Percentiles rank a stretch among this genome's conserved stretches.
These are phyloP conservation scores for Balanococcus diminutus DNA, from an alignment of 2,888 invertebrate species.

Conservation along the genomic window DNA sequence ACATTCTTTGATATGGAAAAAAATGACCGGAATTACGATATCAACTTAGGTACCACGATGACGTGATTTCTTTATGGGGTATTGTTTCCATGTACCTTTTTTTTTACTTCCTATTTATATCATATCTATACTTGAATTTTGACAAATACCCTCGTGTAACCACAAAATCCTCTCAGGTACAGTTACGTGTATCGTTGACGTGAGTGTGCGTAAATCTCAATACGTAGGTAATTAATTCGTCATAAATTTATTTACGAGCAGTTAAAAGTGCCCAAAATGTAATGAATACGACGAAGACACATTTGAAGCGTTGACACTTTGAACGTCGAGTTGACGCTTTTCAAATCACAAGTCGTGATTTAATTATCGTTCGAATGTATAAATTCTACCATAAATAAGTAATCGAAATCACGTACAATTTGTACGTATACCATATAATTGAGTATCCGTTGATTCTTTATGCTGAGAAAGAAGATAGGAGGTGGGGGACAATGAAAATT, in stretches of 20 bases:
- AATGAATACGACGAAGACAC: not conserved
- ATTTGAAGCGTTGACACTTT: not conserved
- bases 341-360: not conserved
- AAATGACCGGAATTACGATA: slow-evolving; percentile 1
- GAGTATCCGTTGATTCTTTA: not conserved
- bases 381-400: not conserved
- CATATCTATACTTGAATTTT: not conserved
- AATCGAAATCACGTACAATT: not conserved
- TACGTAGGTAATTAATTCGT: not conserved
- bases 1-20: not conserved
- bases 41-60: not conserved
- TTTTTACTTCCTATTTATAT: not conserved
- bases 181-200: not conserved
- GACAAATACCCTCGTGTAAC: not conserved
- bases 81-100: not conserved
- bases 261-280: not conserved
- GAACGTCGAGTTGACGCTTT: not conserved
- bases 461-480: not conserved
- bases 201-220: not conserved
- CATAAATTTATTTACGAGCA: not conserved
- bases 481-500: not conserved
- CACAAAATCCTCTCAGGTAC: not conserved
- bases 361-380: not conserved
- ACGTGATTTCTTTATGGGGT: not conserved
- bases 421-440: not conserved